Conservation (phyloP, 2,888 invertebrate species). For the Parapristionchus giblindavisi region DNA sequence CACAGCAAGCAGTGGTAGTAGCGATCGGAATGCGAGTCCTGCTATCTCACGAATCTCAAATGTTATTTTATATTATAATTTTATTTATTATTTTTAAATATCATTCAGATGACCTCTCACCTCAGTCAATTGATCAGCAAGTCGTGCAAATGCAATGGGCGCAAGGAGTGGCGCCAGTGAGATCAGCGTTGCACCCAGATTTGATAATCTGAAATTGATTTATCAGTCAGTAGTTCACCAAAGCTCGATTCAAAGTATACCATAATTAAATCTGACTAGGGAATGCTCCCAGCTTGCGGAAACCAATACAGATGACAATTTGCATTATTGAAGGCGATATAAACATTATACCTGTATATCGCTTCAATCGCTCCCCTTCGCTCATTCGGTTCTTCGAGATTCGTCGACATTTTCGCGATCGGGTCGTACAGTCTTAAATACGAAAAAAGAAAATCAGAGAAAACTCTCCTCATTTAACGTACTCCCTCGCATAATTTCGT, state of each 20-base stretch:
- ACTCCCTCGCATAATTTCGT: no score
- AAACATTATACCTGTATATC: slow-evolving; percentile 37
- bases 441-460: background rate
- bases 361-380: slow-evolving; percentile 48
- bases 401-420: slow-evolving; percentile 41
- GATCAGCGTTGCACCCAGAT: slow-evolving; percentile 43
- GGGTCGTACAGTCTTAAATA: slow-evolving; percentile 40
- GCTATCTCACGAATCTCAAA: slow-evolving; percentile 58
- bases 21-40: slow-evolving; percentile 59
- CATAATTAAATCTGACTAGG: no score
- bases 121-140: slow-evolving; percentile 56
- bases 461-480: no score
- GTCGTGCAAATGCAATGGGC: slow-evolving; percentile 58
- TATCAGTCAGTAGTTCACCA: no score
- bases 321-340: background rate
- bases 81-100: background rate
- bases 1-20: slow-evolving; percentile 61
- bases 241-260: no score
- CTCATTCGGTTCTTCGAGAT: slow-evolving; percentile 43
- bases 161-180: slow-evolving; percentile 58
- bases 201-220: slow-evolving; percentile 43
- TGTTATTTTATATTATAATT: background rate
- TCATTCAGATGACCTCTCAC: background rate
- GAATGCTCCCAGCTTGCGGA: no score
- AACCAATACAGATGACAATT: no score